A percentile compares a stretch with the other conserved stretches of the same genome.
Conservation (phyloP, 2,888 invertebrate genomes). For the Abscondita cerata region DNA sequence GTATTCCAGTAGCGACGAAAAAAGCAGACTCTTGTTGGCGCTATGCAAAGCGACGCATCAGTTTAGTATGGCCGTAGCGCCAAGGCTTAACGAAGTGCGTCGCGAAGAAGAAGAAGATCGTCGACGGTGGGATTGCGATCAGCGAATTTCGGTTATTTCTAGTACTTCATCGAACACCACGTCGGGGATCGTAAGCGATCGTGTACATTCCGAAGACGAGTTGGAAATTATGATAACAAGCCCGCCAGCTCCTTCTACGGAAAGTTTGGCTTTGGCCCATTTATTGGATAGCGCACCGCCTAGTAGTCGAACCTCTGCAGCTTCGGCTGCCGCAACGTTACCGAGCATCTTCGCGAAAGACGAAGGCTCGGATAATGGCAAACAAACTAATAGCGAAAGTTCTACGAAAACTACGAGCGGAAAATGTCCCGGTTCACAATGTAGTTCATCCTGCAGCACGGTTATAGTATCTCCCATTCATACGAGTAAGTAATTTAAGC, state of each 20-base stretch:
- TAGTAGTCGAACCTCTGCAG: constrained; percentile 65
- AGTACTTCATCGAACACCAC: constrained; percentile 97
- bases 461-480: constrained; percentile 73
- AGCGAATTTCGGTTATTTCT: constrained; percentile 72
- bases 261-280: constrained; percentile 82
- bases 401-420: constrained; percentile 63
- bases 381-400: constrained; percentile 64
- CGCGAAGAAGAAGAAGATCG: constrained; percentile 87
- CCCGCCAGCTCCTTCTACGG: constrained; percentile 85
- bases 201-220: constrained; percentile 94
- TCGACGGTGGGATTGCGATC: constrained; percentile 55
- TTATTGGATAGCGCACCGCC: constrained; percentile 71
- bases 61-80: constrained; percentile 92
- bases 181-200: constrained; percentile 94
- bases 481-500: constrained; percentile 52
- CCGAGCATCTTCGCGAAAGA: constrained; percentile 57
- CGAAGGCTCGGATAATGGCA: constrained; percentile 48
- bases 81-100: constrained; percentile 81
- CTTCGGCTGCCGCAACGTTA: constrained; percentile 58
- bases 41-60: constrained; percentile 93
- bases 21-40: constrained; percentile 70
- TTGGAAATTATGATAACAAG: constrained; percentile 87
- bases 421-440: constrained; percentile 79
- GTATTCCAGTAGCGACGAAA: constrained; percentile 91
- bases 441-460: constrained; percentile 86